Evolutionary conservation across 2,888 invertebrate genomes (phyloP).

Genomic region (Limnephilus marmoratus): DNA sequence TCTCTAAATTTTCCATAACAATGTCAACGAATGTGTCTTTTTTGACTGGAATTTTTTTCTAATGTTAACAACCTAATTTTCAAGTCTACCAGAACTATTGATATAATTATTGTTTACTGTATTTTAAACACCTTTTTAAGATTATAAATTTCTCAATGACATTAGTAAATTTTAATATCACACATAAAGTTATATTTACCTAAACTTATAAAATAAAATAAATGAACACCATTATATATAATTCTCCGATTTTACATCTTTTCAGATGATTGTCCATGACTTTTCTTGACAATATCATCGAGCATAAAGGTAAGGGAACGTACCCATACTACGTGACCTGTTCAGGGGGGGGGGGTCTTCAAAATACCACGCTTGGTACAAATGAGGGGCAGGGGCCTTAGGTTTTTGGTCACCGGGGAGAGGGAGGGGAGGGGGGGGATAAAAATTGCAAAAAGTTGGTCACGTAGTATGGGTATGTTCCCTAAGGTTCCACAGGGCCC

Average conservation of each 20-base stretch:
- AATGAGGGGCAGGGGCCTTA: too few species aligned
- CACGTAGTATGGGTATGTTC: too few species aligned
- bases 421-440: too few species aligned
- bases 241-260: background rate
- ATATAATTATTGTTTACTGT: background rate
- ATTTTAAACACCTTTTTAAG: background rate
- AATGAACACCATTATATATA: background rate
- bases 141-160: background rate
- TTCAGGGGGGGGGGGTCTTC: too few species aligned
- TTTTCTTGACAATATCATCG: background rate
- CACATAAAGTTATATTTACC: background rate
- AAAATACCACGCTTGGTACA: too few species aligned
- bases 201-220: background rate
- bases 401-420: too few species aligned
- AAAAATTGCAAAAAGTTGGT: too few species aligned
- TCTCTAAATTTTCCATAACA: conserved; percentile 13
- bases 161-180: background rate
- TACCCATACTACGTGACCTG: too few species aligned
- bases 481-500: too few species aligned
- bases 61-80: background rate
- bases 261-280: background rate
- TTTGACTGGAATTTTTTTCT: conserved; percentile 14
- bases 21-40: conserved; percentile 15
- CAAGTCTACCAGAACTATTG: background rate
- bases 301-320: background rate